These are phyloP conservation scores for Eupithecia insigniata DNA, from an alignment of 2,888 invertebrate genomes.

Conservation along the genomic window DNA sequence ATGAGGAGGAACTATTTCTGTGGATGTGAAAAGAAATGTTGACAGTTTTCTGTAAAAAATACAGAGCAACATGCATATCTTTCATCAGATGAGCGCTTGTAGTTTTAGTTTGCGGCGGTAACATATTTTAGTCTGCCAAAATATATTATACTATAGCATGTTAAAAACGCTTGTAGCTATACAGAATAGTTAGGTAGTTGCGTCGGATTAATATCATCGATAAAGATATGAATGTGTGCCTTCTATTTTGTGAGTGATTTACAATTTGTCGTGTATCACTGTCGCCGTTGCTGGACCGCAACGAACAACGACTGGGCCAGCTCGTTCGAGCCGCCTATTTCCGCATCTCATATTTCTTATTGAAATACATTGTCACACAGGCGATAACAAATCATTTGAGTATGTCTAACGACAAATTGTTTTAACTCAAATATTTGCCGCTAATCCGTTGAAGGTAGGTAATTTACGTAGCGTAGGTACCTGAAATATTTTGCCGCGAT, in stretches of 20 bases:
- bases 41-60: conserved; percentile 12
- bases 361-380: conserved; percentile 56
- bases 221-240: conserved; percentile 59
- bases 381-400: conserved; percentile 39
- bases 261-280: conserved; percentile 64
- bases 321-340: conserved; percentile 63
- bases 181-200: conserved; percentile 40
- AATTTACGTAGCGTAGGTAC: conserved; percentile 19
- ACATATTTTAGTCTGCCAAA: conserved; percentile 21
- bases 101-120: not conserved
- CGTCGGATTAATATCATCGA: conserved; percentile 51
- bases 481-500: conserved; percentile 43
- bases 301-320: conserved; percentile 64
- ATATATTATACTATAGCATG: conserved; percentile 1
- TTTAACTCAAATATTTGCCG: conserved; percentile 28
- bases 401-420: conserved; percentile 25
- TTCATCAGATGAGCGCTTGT: not conserved
- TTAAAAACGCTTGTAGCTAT: conserved; percentile 9
- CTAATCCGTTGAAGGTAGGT: conserved; percentile 21
- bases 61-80: conserved; percentile 4
- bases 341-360: conserved; percentile 72
- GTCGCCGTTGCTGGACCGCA: conserved; percentile 64
- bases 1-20: conserved; percentile 14
- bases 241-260: conserved; percentile 66
- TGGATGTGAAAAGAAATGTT: conserved; percentile 7